Percentiles rank a stretch among this genome's conserved stretches.
These are phyloP conservation scores for Rhea americana DNA, from an alignment of 2,113 vertebrate genomes.

Conservation along the genomic window DNA sequence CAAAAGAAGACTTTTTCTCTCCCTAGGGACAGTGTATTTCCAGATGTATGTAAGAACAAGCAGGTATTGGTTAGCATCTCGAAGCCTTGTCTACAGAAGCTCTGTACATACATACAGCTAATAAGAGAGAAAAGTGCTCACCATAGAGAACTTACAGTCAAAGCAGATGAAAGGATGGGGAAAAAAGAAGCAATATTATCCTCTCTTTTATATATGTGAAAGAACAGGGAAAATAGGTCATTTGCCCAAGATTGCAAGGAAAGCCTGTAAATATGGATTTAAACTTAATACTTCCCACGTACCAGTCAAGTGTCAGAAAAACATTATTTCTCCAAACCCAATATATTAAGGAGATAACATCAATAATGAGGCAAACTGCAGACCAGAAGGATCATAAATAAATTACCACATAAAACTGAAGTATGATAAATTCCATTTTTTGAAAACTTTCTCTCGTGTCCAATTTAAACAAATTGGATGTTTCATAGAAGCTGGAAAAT, in stretches of 20 bases:
- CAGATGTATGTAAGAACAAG: background rate
- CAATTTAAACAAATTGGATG: background rate
- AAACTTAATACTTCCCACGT: background rate
- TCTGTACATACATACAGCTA: background rate
- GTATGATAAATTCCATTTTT: background rate
- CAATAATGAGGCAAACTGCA: background rate
- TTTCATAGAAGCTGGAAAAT: background rate
- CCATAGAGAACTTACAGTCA: conserved; percentile 25
- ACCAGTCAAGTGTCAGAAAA: background rate
- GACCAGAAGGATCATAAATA: background rate
- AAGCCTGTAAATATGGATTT: conserved; percentile 7
- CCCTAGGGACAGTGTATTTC: background rate
- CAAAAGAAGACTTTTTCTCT: background rate
- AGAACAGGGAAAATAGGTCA: background rate
- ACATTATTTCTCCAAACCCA: background rate
- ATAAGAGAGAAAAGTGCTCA: conserved; percentile 15
- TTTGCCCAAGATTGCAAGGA: conserved; percentile 7
- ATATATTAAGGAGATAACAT: background rate
- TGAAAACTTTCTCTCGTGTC: background rate
- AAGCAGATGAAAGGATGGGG: conserved; percentile 24
- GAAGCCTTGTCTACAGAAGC: conserved; percentile 20
- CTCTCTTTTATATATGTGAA: background rate
- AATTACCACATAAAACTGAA: background rate
- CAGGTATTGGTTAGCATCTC: background rate
- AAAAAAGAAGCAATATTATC: background rate